Percentiles rank a stretch among this genome's conserved stretches.
These are phyloP conservation scores for Sardina pilchardus DNA, from an alignment of 2,113 vertebrate species.

Conservation along the genomic window DNA sequence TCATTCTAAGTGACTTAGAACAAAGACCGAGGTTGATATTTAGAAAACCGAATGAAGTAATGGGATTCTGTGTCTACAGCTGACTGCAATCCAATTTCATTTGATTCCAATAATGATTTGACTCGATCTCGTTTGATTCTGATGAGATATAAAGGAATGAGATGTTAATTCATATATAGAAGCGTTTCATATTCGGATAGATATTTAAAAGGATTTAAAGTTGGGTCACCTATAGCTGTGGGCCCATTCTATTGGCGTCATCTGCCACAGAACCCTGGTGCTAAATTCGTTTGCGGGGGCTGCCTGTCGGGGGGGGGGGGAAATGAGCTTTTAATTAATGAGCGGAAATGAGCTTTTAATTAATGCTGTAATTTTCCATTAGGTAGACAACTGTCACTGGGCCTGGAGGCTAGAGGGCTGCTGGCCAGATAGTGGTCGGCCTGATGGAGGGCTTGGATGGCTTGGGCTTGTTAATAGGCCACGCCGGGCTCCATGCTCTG, in stretches of 20 bases:
- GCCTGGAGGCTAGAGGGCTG: neutral
- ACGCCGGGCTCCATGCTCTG: neutral
- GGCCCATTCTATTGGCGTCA: neutral
- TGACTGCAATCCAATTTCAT: neutral
- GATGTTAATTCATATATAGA: no score
- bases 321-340: constrained; percentile 7
- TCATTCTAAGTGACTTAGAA: neutral
- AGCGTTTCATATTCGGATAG: no score
- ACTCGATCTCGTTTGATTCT: neutral
- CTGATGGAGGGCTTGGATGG: neutral
- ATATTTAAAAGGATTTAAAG: no score
- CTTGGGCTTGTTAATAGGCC: neutral
- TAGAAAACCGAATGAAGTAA: neutral
- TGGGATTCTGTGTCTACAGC: neutral
- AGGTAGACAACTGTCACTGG: neutral
- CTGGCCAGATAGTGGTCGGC: neutral
- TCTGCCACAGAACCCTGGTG: neutral
- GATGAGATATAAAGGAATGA: no score
- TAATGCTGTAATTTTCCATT: constrained; percentile 7
- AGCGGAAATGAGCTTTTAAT: constrained; percentile 4
- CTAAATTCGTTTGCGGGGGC: neutral
- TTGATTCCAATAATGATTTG: neutral
- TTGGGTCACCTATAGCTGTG: neutral
- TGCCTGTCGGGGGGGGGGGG: neutral
- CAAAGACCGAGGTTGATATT: neutral